Conservation (phyloP, 2,113 vertebrate genomes). For the Sporophila hypoxantha region DNA sequence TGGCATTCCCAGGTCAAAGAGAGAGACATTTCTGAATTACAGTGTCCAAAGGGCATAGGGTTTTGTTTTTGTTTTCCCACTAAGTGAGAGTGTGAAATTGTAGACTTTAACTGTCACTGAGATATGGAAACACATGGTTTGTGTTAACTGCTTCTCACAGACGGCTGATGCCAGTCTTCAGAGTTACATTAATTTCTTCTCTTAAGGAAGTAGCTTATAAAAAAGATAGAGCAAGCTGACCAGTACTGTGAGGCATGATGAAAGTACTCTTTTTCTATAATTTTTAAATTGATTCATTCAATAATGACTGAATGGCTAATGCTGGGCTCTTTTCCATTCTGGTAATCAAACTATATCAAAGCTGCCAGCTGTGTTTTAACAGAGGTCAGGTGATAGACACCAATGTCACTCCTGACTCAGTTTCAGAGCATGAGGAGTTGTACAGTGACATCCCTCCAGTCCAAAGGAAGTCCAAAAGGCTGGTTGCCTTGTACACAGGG, state of each 20-base stretch:
- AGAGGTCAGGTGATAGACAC: neutral
- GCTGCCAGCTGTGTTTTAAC: neutral
- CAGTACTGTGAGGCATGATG: neutral
- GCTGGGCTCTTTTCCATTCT: neutral
- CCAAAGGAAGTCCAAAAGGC: neutral
- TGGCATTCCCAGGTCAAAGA: conserved; percentile 10
- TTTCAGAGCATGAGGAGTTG: neutral
- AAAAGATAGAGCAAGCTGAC: neutral
- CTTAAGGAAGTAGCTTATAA: neutral
- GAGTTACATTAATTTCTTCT: neutral
- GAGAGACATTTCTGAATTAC: conserved; percentile 32
- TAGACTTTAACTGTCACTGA: conserved; percentile 1
- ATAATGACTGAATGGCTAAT: neutral
- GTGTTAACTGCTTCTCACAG: conserved; percentile 18
- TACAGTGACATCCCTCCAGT: neutral
- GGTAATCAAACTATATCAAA: neutral
- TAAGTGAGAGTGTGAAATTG: conserved; percentile 24
- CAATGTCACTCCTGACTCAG: neutral
- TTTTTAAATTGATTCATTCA: neutral
- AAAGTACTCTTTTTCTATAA: neutral
- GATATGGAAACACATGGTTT: conserved; percentile 25
- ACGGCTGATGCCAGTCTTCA: neutral
- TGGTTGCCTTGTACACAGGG: accelerated
- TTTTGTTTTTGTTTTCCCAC: conserved; percentile 42
- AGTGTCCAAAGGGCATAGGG: neutral